phyloP scores from a whole-genome alignment of 1,140 invertebrate species.

The Alviniconcha marisindica region DNA sequence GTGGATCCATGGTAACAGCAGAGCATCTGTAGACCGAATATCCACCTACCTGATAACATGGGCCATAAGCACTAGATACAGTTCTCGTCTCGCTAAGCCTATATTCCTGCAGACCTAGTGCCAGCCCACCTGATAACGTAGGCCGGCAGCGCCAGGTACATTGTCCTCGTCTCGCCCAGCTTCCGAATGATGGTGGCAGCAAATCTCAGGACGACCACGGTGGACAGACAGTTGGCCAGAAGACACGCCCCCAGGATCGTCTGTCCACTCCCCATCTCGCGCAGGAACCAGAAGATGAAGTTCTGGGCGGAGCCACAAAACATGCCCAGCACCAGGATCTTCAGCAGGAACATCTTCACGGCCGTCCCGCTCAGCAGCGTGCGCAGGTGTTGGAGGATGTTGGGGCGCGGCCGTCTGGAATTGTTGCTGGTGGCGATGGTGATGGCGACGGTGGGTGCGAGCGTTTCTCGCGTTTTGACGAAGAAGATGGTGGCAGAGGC shows the following conservation, averaged over 20 bases:
- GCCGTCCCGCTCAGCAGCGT: neutral
- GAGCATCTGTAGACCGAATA: too few relatives aligned
- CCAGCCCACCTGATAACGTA: slow-evolving; percentile 11
- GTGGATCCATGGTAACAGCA: too few relatives aligned
- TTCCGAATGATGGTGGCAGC: slow-evolving; percentile 81
- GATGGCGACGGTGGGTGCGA: neutral
- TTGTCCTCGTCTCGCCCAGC: slow-evolving; percentile 28
- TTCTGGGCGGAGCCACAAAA: slow-evolving; percentile 34
- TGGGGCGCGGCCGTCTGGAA: neutral
- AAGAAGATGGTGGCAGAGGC: neutral
- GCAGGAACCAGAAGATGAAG: slow-evolving; percentile 49
- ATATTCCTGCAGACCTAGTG: too few relatives aligned
- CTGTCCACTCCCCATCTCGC: slow-evolving; percentile 37
- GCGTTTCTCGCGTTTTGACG: neutral
- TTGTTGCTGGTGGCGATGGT: neutral
- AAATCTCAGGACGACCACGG: slow-evolving; percentile 83
- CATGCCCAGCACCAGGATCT: slow-evolving; percentile 46
- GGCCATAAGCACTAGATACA: too few relatives aligned
- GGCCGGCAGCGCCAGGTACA: slow-evolving; percentile 29
- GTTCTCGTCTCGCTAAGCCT: too few relatives aligned
- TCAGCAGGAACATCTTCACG: slow-evolving; percentile 38
- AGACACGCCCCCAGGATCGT: slow-evolving; percentile 31
- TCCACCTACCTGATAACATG: too few relatives aligned
- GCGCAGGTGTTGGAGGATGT: neutral
- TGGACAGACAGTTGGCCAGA: slow-evolving; percentile 43